Evolutionary conservation across 2,888 invertebrate species (phyloP), one percentile per base, ranked within the genome.

Genomic region (Oxyteleia sp.): DNA sequence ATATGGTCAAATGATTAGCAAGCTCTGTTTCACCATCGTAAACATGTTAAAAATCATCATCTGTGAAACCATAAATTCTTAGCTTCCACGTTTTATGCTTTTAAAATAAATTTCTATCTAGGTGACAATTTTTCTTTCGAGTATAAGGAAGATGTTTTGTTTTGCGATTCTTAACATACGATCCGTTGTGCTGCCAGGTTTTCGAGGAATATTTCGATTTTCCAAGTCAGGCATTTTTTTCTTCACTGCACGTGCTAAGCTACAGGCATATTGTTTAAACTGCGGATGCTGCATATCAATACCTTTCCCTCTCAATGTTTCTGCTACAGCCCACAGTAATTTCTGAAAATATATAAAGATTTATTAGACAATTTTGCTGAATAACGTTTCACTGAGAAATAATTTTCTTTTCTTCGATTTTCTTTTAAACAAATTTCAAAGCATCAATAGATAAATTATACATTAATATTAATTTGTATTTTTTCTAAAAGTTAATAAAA

Each of bases 261-360:
- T 94, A 0, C 96, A 94, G 2, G 96, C 97, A 90, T 95, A 96
- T 82, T 95, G 94, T 71, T 96, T 96, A 93, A 97, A 97, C 45
- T 95, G 95, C 0, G 95, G 94, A 87, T 97, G 96, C 0, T 94
- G 94, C 94, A 95, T 95, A 0, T 95, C 95, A 89, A 97, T 95
- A 43, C 96, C 96, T 91, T 96, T 96, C 23, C 94, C 94, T 47
- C 96, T 95, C 15, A 97, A 93, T 0, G 97, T 96, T 89, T 96
- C 96, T 1, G 97, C 96, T 3, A 97, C 96, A 0, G 97, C 97
- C 97, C 97, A 97, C 15, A 97, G 93, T 23, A 97, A 94, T 94
- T 97, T 97, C 96, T 96, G 91, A 51, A 93, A 92, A 79, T 15
- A 43, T 38, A 51, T 1, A 53, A 53, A 61, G 13, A 41, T 23